Percentiles rank a stretch among this genome's conserved stretches.
Conservation (phyloP, 2,888 invertebrate species). For the Megalurothrips usitatus region DNA sequence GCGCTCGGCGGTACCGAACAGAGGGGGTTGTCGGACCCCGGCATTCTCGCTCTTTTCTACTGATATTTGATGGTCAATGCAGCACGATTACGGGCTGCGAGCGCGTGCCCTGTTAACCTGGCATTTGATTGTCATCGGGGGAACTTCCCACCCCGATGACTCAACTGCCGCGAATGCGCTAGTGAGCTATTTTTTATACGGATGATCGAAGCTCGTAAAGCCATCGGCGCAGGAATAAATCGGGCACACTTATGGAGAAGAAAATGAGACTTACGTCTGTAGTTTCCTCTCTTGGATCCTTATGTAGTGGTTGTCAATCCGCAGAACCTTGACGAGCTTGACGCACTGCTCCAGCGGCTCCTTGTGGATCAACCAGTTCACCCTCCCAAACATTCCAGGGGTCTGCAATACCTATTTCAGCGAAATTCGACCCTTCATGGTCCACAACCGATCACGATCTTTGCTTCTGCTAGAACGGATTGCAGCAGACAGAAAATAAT, state of each 20-base stretch:
- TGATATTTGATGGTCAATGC: neutral
- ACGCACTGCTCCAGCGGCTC: conserved; percentile 5
- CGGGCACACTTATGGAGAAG: neutral
- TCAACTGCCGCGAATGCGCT: neutral
- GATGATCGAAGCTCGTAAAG: neutral
- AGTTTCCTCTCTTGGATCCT: neutral
- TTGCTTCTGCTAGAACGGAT: neutral
- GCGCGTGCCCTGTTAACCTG: neutral
- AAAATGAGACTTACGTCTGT: neutral
- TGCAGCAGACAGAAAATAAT: conserved; percentile 7
- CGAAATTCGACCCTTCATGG: conserved; percentile 1
- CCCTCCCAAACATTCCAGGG: conserved; percentile 15
- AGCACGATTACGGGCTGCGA: neutral
- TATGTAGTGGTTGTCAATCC: neutral
- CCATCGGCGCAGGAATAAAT: neutral
- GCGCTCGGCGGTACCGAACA: neutral
- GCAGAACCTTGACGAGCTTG: neutral
- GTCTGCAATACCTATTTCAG: neutral
- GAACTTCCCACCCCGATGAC: neutral
- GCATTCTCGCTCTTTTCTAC: neutral
- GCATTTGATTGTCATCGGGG: neutral
- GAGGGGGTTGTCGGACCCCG: neutral
- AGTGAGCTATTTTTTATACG: neutral
- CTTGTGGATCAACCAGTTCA: conserved; percentile 3
- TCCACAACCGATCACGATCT: neutral